Evolutionary conservation across 2,888 invertebrate genomes (phyloP).

Genomic region (Epinotia bilunana): DNA sequence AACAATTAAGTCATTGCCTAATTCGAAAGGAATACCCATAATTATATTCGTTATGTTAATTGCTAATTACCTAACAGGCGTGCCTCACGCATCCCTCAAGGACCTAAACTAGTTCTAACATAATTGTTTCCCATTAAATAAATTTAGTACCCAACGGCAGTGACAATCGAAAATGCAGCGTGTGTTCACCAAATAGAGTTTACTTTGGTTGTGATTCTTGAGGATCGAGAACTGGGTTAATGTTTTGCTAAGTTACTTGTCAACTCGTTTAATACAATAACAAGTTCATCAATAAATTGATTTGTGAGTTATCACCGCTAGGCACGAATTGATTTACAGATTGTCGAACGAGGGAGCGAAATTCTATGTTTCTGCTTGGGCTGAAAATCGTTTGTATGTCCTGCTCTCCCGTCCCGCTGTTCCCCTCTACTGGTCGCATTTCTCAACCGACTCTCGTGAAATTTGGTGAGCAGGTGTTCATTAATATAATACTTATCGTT

Average conservation of each 20-base stretch:
- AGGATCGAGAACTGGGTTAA: background rate
- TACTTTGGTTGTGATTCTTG: background rate
- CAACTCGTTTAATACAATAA: background rate
- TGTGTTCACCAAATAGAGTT: background rate
- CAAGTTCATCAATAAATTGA: background rate
- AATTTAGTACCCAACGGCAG: background rate
- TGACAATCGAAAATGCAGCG: background rate
- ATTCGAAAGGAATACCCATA: background rate
- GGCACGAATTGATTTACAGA: background rate
- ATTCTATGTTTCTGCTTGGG: too few relatives aligned
- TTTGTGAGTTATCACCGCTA: background rate
- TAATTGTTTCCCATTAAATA: background rate
- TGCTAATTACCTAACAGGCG: conserved; percentile 5
- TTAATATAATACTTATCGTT: too few relatives aligned
- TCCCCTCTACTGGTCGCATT: too few relatives aligned
- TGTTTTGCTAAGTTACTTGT: background rate
- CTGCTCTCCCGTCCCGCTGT: too few relatives aligned
- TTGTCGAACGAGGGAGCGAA: too few relatives aligned
- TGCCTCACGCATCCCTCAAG: conserved; percentile 20
- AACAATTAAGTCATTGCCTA: background rate
- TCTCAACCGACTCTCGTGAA: too few relatives aligned
- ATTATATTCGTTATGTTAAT: background rate
- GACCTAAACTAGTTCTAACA: background rate
- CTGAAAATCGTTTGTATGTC: too few relatives aligned
- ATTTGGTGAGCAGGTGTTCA: too few relatives aligned